phyloP scores from a whole-genome alignment of 2,888 invertebrate species.

The Agonopterix heracliana region DNA sequence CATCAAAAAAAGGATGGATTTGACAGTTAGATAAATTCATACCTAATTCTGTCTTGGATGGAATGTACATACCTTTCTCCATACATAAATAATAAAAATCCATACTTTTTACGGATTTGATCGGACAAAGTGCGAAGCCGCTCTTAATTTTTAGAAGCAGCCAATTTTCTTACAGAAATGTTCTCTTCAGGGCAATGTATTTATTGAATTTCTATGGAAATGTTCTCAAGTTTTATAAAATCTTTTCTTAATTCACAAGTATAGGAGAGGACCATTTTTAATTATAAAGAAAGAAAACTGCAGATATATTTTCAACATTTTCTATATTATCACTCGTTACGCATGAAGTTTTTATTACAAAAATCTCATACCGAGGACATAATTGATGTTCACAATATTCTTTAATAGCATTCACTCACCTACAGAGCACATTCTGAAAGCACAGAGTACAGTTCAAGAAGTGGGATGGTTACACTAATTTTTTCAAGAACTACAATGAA shows the following conservation, averaged over 20 bases:
- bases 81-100: too few relatives aligned
- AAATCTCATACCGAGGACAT: conserved; percentile 54
- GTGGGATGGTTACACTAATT: neutral
- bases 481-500: neutral
- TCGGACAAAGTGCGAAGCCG: too few relatives aligned
- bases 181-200: neutral
- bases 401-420: conserved; percentile 3
- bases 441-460: neutral
- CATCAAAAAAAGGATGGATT: too few relatives aligned
- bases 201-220: neutral
- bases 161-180: too few relatives aligned
- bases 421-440: neutral
- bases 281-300: conserved; percentile 26
- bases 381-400: conserved; percentile 19
- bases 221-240: too few relatives aligned
- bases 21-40: too few relatives aligned
- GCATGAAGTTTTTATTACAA: conserved; percentile 55
- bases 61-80: too few relatives aligned
- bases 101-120: too few relatives aligned
- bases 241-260: too few relatives aligned
- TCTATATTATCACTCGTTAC: conserved; percentile 57
- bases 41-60: too few relatives aligned
- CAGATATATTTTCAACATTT: conserved; percentile 39
- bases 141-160: too few relatives aligned
- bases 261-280: too few relatives aligned